Evolutionary conservation across 1,140 invertebrate species (phyloP).

Genomic region (Platorchestia sp.): DNA sequence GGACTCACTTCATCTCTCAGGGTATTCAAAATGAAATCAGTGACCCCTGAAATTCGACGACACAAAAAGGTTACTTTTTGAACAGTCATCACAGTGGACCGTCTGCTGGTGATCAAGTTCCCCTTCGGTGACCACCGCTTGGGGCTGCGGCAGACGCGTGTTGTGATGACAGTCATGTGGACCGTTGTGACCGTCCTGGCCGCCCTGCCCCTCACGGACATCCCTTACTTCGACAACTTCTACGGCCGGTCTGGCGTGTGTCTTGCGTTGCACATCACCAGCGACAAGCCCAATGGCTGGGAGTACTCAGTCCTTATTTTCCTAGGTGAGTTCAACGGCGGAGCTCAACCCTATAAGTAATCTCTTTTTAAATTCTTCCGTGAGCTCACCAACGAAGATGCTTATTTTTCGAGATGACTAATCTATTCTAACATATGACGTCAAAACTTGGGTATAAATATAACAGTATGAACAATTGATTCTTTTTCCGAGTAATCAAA

Average conservation of each 20-base stretch:
- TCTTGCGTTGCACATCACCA: constrained; percentile 76
- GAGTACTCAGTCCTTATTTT: constrained; percentile 77
- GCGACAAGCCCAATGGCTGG: constrained; percentile 75
- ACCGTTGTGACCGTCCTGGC: constrained; percentile 72
- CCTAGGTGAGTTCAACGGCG: constrained; percentile 70
- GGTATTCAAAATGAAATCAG: neutral
- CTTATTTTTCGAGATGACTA: too few relatives aligned
- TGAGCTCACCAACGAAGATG: too few relatives aligned
- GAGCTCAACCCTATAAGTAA: too few relatives aligned
- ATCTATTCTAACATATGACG: too few relatives aligned
- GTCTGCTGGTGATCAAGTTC: constrained; percentile 76
- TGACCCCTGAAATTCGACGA: neutral
- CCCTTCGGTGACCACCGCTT: constrained; percentile 72
- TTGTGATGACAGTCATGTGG: constrained; percentile 74
- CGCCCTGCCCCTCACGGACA: constrained; percentile 72
- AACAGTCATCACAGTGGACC: constrained; percentile 75
- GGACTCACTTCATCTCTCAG: too few relatives aligned
- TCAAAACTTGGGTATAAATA: too few relatives aligned
- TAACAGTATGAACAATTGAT: too few relatives aligned
- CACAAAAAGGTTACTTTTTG: neutral
- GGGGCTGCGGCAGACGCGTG: constrained; percentile 71
- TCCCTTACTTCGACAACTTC: constrained; percentile 75
- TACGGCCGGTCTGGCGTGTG: constrained; percentile 77
- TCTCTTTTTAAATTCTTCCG: too few relatives aligned
- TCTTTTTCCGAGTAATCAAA: too few relatives aligned